phyloP scores from a whole-genome alignment of 2,888 invertebrate species.

The Parnassius smintheus region DNA sequence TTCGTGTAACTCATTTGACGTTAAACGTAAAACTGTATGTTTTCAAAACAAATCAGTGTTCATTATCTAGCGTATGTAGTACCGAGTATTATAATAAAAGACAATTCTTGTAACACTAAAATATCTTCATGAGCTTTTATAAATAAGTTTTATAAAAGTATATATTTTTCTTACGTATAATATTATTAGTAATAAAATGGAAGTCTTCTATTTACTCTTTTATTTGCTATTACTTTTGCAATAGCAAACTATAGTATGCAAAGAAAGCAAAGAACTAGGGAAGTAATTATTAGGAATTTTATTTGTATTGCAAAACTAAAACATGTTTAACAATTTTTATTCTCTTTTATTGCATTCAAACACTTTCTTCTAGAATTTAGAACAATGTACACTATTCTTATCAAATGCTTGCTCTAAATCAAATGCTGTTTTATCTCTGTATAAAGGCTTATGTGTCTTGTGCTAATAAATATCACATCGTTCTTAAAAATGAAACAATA shows the following conservation, averaged over 20 bases:
- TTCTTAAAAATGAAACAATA: constrained; percentile 20
- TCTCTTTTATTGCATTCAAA: too few species aligned
- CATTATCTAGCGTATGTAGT: constrained; percentile 29
- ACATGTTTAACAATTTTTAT: too few species aligned
- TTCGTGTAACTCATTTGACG: constrained; percentile 1
- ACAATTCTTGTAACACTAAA: constrained; percentile 71
- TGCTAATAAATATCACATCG: constrained; percentile 33
- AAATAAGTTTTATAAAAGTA: constrained; percentile 65
- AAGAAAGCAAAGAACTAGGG: background rate
- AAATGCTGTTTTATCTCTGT: constrained; percentile 29
- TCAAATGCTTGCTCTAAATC: constrained; percentile 40
- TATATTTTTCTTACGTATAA: constrained; percentile 76
- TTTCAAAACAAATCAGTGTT: constrained; percentile 9
- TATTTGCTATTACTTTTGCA: constrained; percentile 24
- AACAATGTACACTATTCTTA: background rate
- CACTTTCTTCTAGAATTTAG: too few species aligned
- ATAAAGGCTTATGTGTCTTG: constrained; percentile 39
- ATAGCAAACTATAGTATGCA: constrained; percentile 18
- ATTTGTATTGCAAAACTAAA: too few species aligned
- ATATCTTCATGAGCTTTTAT: constrained; percentile 77
- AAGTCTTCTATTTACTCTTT: constrained; percentile 6
- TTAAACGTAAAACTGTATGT: constrained; percentile 43
- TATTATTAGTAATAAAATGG: constrained; percentile 44
- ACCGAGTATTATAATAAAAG: constrained; percentile 64
- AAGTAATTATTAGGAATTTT: background rate